These are phyloP conservation scores for Meiosimyza decipiens DNA, from an alignment of 2,888 invertebrate species.

Conservation along the genomic window DNA sequence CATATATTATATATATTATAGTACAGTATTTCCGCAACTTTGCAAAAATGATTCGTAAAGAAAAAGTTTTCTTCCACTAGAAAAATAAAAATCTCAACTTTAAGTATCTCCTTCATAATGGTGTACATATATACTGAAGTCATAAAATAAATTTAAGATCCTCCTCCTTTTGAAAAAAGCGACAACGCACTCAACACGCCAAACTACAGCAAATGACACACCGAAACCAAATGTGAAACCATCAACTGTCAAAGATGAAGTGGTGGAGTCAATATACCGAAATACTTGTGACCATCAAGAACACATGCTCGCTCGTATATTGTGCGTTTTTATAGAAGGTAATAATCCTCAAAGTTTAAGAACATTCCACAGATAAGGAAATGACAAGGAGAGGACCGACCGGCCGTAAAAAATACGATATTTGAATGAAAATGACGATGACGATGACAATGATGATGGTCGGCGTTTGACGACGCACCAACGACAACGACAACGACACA, in stretches of 20 bases:
- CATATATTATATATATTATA: too few relatives aligned
- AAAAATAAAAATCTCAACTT: too few relatives aligned
- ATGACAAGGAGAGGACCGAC: slow-evolving; percentile 17
- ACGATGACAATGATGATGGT: slow-evolving; percentile 6
- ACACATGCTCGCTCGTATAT: slow-evolving; percentile 19
- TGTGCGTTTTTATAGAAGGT: slow-evolving; percentile 59
- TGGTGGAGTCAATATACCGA: slow-evolving; percentile 11
- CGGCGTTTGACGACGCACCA: not conserved
- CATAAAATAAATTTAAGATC: slow-evolving; percentile 1
- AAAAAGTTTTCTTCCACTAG: too few relatives aligned
- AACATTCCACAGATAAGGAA: slow-evolving; percentile 61
- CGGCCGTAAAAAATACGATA: slow-evolving; percentile 4
- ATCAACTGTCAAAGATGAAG: slow-evolving; percentile 17
- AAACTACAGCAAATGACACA: not conserved
- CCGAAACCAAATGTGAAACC: slow-evolving; percentile 13
- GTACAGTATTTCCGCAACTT: too few relatives aligned
- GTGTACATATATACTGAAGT: too few relatives aligned
- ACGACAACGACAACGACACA: slow-evolving; percentile 2
- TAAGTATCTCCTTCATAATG: too few relatives aligned
- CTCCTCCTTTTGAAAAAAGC: not conserved
- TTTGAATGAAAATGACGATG: slow-evolving; percentile 9
- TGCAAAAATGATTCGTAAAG: too few relatives aligned
- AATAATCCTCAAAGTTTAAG: slow-evolving; percentile 63
- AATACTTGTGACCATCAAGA: slow-evolving; percentile 22
- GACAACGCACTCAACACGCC: not conserved